phyloP scores from a whole-genome alignment of 2,113 vertebrate species.

The Neodon shergylaensis region DNA sequence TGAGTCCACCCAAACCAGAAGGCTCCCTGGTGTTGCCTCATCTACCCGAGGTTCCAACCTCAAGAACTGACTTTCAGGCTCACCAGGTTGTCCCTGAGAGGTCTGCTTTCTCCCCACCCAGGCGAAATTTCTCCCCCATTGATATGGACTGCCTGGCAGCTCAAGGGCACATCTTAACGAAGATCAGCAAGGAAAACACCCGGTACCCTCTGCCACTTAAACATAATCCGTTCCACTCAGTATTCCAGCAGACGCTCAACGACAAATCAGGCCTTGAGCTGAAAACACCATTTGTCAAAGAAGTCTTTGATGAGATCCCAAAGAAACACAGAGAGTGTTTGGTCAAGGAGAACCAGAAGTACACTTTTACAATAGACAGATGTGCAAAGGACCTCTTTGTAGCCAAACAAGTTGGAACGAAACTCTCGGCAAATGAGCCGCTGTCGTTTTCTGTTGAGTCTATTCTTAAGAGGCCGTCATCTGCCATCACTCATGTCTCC shows the following conservation, averaged over 20 bases:
- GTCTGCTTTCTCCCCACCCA: slow-evolving; percentile 95
- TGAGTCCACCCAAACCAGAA: slow-evolving; percentile 87
- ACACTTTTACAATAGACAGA: slow-evolving; percentile 87
- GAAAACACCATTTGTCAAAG: slow-evolving; percentile 89
- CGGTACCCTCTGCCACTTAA: slow-evolving; percentile 88
- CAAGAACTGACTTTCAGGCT: slow-evolving; percentile 80
- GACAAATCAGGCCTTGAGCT: slow-evolving; percentile 88
- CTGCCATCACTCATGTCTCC: slow-evolving; percentile 88
- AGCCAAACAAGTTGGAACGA: slow-evolving; percentile 90
- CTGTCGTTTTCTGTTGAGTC: slow-evolving; percentile 98
- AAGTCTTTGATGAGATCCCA: slow-evolving; percentile 90
- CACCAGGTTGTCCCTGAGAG: slow-evolving; percentile 88
- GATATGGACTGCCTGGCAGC: slow-evolving; percentile 81
- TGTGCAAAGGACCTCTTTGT: slow-evolving; percentile 89
- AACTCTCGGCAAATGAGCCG: slow-evolving; percentile 89
- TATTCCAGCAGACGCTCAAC: slow-evolving; percentile 90
- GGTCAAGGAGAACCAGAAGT: slow-evolving; percentile 87
- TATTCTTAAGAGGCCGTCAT: slow-evolving; percentile 94
- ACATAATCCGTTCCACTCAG: slow-evolving; percentile 91
- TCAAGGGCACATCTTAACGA: slow-evolving; percentile 88
- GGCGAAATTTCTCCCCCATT: slow-evolving; percentile 89
- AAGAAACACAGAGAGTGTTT: slow-evolving; percentile 91
- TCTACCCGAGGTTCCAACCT: slow-evolving; percentile 81
- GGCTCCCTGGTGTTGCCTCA: slow-evolving; percentile 85
- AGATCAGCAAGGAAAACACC: slow-evolving; percentile 89